Conservation (phyloP, 2,113 vertebrate species). For the Peucedramus taeniatus region DNA sequence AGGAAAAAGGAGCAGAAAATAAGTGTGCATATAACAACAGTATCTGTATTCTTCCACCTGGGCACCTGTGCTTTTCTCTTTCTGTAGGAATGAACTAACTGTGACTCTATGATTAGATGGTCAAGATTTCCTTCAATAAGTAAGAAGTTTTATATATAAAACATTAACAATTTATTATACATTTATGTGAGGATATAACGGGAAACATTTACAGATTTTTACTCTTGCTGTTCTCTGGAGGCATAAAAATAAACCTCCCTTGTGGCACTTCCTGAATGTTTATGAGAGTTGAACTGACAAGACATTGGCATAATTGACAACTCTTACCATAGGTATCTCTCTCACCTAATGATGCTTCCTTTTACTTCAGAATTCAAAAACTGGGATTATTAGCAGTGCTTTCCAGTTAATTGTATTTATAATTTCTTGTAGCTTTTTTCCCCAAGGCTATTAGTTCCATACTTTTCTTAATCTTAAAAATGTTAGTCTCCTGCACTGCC, state of each 20-base stretch:
- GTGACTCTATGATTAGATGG: background rate
- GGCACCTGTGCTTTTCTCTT: background rate
- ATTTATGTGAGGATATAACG: background rate
- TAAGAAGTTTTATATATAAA: background rate
- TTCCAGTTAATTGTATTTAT: background rate
- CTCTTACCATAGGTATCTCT: background rate
- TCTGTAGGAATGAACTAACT: background rate
- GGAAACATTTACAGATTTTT: conserved; percentile 3
- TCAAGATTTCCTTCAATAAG: background rate
- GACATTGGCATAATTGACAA: background rate
- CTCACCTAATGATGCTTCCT: background rate
- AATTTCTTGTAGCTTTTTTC: background rate
- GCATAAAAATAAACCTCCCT: conserved; percentile 13
- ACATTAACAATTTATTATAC: background rate
- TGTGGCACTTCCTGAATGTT: conserved; percentile 9
- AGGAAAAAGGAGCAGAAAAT: background rate
- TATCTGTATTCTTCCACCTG: background rate
- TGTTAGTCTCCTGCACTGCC: background rate
- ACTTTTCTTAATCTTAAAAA: background rate
- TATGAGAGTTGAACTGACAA: conserved; percentile 26
- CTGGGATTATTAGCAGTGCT: background rate
- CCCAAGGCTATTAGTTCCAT: background rate
- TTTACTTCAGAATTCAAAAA: background rate
- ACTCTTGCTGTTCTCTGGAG: background rate
- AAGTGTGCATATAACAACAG: background rate